Evolutionary conservation across 2,888 invertebrate species (phyloP).

Genomic region (Monoplex corrugatus): DNA sequence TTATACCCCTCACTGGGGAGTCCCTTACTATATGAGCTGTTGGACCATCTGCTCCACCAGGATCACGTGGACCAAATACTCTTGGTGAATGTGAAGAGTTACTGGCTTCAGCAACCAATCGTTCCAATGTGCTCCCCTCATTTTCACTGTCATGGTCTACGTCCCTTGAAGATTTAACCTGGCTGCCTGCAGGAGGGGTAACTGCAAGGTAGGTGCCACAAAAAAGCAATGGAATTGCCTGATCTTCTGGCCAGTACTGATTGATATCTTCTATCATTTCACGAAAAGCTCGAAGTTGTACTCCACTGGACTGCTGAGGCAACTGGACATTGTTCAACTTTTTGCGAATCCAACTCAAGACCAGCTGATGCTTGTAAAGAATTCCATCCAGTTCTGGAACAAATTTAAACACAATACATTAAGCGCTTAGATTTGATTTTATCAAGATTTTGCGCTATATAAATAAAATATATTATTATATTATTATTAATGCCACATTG

Average conservation of each 20-base stretch:
- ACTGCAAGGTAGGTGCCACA: not conserved
- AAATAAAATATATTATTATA: too few species aligned
- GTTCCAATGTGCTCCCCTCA: not conserved
- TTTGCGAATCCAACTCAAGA: not conserved
- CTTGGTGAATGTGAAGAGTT: not conserved
- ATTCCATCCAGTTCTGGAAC: constrained; percentile 19
- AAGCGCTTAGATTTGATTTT: too few species aligned
- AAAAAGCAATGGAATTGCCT: not conserved
- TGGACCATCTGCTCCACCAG: not conserved
- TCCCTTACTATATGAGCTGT: not conserved
- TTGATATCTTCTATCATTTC: not conserved
- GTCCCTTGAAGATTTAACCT: not conserved
- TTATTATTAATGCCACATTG: too few species aligned
- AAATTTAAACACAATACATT: not conserved
- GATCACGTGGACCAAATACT: not conserved
- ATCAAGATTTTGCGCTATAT: too few species aligned
- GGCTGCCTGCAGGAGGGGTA: not conserved
- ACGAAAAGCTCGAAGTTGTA: not conserved
- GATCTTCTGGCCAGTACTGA: not conserved
- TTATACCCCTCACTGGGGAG: not conserved
- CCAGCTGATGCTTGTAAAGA: not conserved
- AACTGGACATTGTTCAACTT: not conserved
- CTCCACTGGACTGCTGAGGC: not conserved
- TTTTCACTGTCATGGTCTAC: not conserved
- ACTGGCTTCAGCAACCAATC: constrained; percentile 16